phyloP scores from a whole-genome alignment of 2,888 invertebrate genomes.

The Macropis europaea region DNA sequence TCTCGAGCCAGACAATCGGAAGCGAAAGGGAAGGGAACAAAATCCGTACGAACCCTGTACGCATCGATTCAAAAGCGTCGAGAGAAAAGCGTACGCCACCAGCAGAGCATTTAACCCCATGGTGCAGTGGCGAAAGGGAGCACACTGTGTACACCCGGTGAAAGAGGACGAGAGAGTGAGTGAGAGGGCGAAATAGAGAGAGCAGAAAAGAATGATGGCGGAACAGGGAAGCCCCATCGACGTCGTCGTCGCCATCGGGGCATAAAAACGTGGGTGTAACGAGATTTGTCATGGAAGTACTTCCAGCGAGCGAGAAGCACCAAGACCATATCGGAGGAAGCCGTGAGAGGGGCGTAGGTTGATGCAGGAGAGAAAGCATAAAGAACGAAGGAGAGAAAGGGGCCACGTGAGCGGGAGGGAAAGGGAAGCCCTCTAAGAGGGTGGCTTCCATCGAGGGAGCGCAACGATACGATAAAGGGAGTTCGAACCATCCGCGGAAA shows the following conservation, averaged over 20 bases:
- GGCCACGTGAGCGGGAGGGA: conserved; percentile 20
- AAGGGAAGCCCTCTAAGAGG: conserved; percentile 48
- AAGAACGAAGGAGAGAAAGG: background rate
- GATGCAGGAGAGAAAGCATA: background rate
- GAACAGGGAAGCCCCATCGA: conserved; percentile 62
- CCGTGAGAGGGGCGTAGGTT: background rate
- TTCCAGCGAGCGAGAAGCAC: conserved; percentile 54
- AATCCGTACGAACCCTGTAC: background rate
- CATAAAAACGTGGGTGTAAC: conserved; percentile 73
- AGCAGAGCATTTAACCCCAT: background rate
- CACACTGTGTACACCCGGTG: no score
- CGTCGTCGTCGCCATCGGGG: conserved; percentile 51
- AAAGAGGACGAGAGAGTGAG: background rate
- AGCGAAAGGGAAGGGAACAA: background rate
- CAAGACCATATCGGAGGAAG: no score
- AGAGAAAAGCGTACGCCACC: background rate
- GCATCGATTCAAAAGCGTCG: background rate
- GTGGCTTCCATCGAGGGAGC: conserved; percentile 26
- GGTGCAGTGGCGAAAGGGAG: background rate
- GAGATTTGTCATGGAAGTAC: conserved; percentile 75
- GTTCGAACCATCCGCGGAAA: conserved; percentile 31
- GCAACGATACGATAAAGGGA: conserved; percentile 47
- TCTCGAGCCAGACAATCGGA: background rate
- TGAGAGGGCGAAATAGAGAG: background rate
- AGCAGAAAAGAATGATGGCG: conserved; percentile 22